phyloP scores from a whole-genome alignment of 2,797 vertebrate genomes.

The Phoeniculus purpureus region DNA sequence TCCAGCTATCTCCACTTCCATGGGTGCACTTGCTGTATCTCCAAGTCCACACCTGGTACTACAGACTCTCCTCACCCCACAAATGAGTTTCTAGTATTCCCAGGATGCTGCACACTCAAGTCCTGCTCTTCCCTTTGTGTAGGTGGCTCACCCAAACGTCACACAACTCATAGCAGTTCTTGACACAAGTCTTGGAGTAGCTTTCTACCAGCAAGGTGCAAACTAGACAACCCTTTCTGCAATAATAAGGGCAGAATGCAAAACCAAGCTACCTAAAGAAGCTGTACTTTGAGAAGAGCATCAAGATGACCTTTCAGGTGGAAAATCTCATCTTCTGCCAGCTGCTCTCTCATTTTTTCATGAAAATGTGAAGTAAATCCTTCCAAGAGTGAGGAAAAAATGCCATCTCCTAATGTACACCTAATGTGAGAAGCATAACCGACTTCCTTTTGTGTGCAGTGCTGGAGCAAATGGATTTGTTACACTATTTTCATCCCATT shows the following conservation, averaged over 20 bases:
- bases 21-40: background rate
- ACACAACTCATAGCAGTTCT: accelerated
- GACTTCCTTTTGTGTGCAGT: background rate
- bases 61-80: background rate
- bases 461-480: background rate
- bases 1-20: background rate
- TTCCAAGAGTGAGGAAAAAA: background rate
- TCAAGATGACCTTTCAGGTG: background rate
- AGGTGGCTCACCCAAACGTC: background rate
- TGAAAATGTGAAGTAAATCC: background rate
- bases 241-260: background rate
- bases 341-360: background rate
- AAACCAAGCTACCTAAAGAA: background rate
- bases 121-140: background rate
- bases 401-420: background rate
- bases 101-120: background rate
- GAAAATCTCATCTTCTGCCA: background rate
- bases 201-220: background rate
- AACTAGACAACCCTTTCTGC: background rate
- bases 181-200: background rate
- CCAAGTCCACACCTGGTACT: background rate
- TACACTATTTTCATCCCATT: background rate
- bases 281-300: background rate
- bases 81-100: background rate
- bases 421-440: background rate